phyloP scores from a whole-genome alignment of 2,797 vertebrate genomes.

The Steatocranus sp. region DNA sequence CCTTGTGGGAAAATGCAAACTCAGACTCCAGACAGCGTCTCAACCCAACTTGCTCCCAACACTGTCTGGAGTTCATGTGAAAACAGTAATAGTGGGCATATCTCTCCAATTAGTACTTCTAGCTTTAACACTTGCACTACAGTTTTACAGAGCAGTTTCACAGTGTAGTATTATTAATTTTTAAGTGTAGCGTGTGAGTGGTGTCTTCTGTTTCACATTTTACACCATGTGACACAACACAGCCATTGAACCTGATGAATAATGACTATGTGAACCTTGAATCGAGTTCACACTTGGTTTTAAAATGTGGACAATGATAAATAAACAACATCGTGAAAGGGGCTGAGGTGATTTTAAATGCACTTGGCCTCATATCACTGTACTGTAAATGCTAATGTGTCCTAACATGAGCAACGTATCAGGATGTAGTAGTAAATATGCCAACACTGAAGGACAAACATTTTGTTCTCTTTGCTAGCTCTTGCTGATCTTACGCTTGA shows the following conservation, averaged over 20 bases:
- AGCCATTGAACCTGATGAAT: constrained; percentile 15
- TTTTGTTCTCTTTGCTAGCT: background rate
- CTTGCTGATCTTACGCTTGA: background rate
- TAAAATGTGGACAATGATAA: background rate
- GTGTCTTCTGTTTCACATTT: constrained; percentile 34
- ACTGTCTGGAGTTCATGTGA: background rate
- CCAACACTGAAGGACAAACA: background rate
- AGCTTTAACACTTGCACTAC: background rate
- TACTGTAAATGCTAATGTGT: background rate
- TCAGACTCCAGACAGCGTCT: background rate
- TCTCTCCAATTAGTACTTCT: background rate
- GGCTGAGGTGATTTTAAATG: background rate
- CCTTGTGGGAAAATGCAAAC: background rate
- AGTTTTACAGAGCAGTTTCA: background rate
- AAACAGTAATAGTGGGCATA: background rate
- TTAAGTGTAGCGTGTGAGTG: background rate
- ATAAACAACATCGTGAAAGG: background rate
- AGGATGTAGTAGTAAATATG: background rate
- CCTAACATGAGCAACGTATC: background rate
- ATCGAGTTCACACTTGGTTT: background rate
- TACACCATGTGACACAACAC: constrained; percentile 3
- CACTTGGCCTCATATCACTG: background rate
- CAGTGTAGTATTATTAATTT: background rate
- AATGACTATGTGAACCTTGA: constrained; percentile 2
- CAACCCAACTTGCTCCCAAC: background rate